Evolutionary conservation across 2,888 invertebrate species (phyloP).

Genomic region (Prosopocoilus inquinatus): DNA sequence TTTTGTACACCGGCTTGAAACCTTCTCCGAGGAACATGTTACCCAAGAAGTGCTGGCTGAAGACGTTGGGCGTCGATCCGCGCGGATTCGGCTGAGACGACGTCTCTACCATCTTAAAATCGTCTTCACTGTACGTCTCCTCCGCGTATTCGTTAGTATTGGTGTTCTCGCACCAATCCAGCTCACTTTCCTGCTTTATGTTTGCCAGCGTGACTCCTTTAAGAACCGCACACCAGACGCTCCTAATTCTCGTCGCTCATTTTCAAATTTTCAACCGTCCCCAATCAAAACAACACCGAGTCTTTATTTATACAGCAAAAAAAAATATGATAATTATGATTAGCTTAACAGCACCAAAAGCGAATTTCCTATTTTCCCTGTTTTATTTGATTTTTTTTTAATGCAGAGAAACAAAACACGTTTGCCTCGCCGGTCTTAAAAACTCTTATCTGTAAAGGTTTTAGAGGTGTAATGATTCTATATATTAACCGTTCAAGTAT

Average conservation of each 20-base stretch:
- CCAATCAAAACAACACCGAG: too few relatives aligned
- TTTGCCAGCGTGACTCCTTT: conserved; percentile 42
- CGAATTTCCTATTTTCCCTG: too few relatives aligned
- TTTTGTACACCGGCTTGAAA: conserved; percentile 48
- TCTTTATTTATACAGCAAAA: too few relatives aligned
- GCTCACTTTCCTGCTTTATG: conserved; percentile 45
- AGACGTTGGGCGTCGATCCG: conserved; percentile 19
- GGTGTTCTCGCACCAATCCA: conserved; percentile 44
- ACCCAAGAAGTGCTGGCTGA: conserved; percentile 35
- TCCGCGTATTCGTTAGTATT: conserved; percentile 35
- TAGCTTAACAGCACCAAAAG: too few relatives aligned
- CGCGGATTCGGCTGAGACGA: conserved; percentile 36
- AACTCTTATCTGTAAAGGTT: conserved; percentile 11
- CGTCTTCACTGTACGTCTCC: conserved; percentile 38
- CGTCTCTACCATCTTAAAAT: conserved; percentile 48
- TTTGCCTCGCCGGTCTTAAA: neutral
- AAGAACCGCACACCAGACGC: neutral
- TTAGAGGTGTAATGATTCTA: conserved; percentile 9
- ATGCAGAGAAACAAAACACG: neutral
- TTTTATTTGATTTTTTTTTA: too few relatives aligned
- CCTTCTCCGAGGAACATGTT: conserved; percentile 48
- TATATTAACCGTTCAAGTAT: conserved; percentile 5
- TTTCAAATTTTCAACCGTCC: too few relatives aligned
- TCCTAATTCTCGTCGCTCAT: too few relatives aligned
- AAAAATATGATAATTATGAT: too few relatives aligned